Evolutionary conservation across 2,888 invertebrate species (phyloP).

Genomic region (Amiota communis): DNA sequence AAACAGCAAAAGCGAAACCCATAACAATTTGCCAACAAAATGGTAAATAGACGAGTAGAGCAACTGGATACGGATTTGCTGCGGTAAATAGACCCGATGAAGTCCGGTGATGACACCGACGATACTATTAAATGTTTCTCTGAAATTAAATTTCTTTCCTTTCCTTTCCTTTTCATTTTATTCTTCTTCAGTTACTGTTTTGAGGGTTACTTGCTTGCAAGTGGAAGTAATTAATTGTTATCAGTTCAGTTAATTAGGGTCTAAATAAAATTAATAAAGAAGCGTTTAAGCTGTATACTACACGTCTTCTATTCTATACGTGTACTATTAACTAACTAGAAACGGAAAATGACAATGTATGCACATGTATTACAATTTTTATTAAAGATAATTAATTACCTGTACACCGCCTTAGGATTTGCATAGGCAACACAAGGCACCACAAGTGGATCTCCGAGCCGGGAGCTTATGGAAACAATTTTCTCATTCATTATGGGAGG

Average conservation of each 20-base stretch:
- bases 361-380: background rate
- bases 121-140: too few species aligned
- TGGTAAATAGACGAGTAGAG: slow-evolving; percentile 27
- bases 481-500: slow-evolving; percentile 77
- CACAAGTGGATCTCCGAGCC: slow-evolving; percentile 76
- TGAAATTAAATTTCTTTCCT: too few species aligned
- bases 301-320: too few species aligned
- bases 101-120: too few species aligned
- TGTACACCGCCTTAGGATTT: slow-evolving; percentile 76
- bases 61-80: too few species aligned
- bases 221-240: slow-evolving; percentile 13
- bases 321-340: too few species aligned
- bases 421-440: slow-evolving; percentile 79
- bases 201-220: background rate
- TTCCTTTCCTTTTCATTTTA: too few species aligned
- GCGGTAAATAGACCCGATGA: too few species aligned
- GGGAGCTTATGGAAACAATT: slow-evolving; percentile 73
- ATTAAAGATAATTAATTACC: slow-evolving; percentile 71
- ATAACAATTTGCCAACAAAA: slow-evolving; percentile 38
- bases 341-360: background rate
- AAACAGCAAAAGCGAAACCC: slow-evolving; percentile 21
- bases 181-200: too few species aligned
- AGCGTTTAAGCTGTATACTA: too few species aligned
- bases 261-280: background rate
- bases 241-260: slow-evolving; percentile 4